phyloP scores from a whole-genome alignment of 1,140 invertebrate species.

The Melipona quadrifasciata region DNA sequence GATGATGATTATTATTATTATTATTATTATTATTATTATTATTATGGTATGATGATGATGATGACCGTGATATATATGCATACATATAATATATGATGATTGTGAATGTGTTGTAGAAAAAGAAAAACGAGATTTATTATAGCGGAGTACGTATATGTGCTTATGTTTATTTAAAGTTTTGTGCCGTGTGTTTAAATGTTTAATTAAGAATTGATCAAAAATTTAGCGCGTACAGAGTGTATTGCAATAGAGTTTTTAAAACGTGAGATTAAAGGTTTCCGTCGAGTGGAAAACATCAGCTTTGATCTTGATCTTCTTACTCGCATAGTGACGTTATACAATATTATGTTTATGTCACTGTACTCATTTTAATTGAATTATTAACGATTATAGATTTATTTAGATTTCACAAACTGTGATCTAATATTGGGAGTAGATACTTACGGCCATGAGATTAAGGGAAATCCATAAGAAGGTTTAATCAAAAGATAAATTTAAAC shows the following conservation, averaged over 20 bases:
- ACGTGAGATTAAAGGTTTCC: not conserved
- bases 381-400: not conserved
- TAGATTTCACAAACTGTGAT: slow-evolving; percentile 18
- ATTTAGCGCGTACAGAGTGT: not conserved
- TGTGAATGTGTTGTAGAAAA: slow-evolving; percentile 38
- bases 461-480: not conserved
- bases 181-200: slow-evolving; percentile 46
- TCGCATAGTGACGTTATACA: not conserved
- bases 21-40: no score
- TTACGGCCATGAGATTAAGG: not conserved
- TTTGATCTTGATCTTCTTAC: not conserved
- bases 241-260: not conserved
- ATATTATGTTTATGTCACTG: not conserved
- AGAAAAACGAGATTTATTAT: slow-evolving; percentile 38
- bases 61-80: slow-evolving; percentile 27
- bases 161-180: slow-evolving; percentile 50
- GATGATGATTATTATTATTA: no score
- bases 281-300: not conserved
- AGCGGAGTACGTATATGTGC: slow-evolving; percentile 44
- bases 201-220: slow-evolving; percentile 30
- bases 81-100: slow-evolving; percentile 42
- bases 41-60: not conserved
- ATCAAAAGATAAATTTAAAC: not conserved
- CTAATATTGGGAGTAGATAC: not conserved
- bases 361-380: slow-evolving; percentile 11